phyloP scores from a whole-genome alignment of 2,797 vertebrate species.

The Phyllotis vaccarum region DNA sequence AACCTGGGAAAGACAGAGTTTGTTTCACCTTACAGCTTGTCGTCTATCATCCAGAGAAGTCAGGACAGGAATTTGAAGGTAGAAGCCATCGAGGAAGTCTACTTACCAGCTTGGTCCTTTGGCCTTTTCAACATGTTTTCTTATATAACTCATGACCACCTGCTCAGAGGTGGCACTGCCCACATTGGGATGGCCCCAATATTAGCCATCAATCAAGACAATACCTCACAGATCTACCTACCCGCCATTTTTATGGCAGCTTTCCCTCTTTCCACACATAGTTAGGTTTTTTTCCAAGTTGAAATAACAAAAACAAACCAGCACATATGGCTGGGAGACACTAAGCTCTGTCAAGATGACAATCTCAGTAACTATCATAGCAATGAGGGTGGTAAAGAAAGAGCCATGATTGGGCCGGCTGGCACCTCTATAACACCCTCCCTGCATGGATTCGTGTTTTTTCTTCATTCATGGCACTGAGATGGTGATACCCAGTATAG shows the following conservation, averaged over 20 bases:
- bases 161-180: background rate
- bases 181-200: background rate
- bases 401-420: background rate
- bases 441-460: background rate
- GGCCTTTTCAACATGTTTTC: background rate
- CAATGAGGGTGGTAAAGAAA: rapidly evolving
- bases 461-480: background rate
- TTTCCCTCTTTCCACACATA: background rate
- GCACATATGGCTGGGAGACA: background rate
- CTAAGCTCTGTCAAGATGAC: background rate
- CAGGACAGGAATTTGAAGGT: background rate
- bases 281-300: background rate
- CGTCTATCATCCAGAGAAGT: background rate
- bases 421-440: background rate
- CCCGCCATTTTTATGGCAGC: background rate
- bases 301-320: background rate
- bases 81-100: background rate
- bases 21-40: background rate
- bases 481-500: background rate
- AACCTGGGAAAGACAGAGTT: background rate
- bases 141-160: background rate
- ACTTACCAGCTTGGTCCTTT: background rate
- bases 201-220: background rate
- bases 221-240: background rate
- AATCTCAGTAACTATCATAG: background rate